Percentiles rank a stretch among this genome's conserved stretches.
These are phyloP conservation scores for Lepidurus packardi DNA, from an alignment of 1,140 invertebrate species.

Conservation along the genomic window DNA sequence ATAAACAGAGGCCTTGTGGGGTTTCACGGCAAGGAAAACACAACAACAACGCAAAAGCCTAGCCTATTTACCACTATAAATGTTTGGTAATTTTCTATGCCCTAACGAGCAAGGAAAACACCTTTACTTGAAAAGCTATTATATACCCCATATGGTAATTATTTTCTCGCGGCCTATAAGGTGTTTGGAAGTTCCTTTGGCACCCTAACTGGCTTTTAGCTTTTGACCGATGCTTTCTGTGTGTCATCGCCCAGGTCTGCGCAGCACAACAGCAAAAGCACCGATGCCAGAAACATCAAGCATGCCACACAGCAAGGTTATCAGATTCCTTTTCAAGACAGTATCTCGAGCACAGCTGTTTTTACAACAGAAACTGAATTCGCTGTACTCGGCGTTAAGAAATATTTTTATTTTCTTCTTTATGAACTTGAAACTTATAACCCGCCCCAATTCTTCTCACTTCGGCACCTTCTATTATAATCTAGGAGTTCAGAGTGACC, in stretches of 20 bases:
- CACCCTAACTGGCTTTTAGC: background rate
- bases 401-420: background rate
- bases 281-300: constrained; percentile 21
- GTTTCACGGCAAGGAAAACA: no score
- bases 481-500: background rate
- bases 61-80: no score
- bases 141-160: background rate
- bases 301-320: constrained; percentile 21
- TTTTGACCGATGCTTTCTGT: constrained; percentile 18
- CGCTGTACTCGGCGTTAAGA: background rate
- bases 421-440: background rate
- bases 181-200: constrained; percentile 17
- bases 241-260: constrained; percentile 20
- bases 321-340: constrained; percentile 11
- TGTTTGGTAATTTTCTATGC: background rate
- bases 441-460: background rate
- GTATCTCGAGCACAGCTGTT: background rate
- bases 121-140: background rate
- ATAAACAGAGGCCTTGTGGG: no score
- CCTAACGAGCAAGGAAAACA: background rate
- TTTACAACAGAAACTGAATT: background rate
- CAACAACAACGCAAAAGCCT: no score
- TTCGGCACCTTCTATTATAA: background rate
- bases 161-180: constrained; percentile 7
- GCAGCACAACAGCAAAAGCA: constrained; percentile 16